These are phyloP conservation scores for Haplochromis vanheusdeni DNA, from an alignment of 2,113 vertebrate genomes.

Conservation along the genomic window DNA sequence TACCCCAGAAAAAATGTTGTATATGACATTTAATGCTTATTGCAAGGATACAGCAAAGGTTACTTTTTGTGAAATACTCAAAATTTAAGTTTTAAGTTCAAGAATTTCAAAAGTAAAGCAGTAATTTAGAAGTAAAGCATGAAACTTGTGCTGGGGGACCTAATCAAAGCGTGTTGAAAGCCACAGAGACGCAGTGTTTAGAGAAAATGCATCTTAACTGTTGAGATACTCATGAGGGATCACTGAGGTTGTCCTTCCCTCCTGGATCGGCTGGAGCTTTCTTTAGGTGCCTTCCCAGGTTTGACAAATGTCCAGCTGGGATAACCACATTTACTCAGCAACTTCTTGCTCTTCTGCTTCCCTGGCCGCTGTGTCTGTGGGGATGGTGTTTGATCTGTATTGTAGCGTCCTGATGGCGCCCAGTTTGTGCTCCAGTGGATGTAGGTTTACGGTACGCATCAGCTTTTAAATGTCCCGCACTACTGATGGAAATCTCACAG, in stretches of 20 bases:
- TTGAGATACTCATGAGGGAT: background rate
- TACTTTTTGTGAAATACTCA: background rate
- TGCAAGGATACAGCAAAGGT: background rate
- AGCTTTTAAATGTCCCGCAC: background rate
- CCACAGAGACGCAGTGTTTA: background rate
- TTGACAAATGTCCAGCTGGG: background rate
- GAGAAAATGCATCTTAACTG: rapidly evolving
- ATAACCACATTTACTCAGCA: background rate
- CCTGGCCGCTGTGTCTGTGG: background rate
- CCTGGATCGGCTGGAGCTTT: background rate
- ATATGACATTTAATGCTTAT: rapidly evolving
- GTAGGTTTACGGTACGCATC: rapidly evolving
- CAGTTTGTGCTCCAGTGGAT: background rate
- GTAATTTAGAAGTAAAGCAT: background rate
- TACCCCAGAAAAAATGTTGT: background rate
- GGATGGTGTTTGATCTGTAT: rapidly evolving
- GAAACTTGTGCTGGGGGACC: too few relatives aligned
- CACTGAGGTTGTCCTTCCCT: background rate
- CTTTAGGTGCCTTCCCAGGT: rapidly evolving
- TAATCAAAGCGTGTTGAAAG: background rate
- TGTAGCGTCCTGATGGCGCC: rapidly evolving
- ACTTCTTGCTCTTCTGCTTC: rapidly evolving
- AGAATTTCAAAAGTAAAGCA: rapidly evolving
- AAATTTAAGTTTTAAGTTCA: background rate
- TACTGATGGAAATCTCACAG: background rate